phyloP scores from a whole-genome alignment of 2,888 invertebrate species.

The Pseudeuparius sepicola region DNA sequence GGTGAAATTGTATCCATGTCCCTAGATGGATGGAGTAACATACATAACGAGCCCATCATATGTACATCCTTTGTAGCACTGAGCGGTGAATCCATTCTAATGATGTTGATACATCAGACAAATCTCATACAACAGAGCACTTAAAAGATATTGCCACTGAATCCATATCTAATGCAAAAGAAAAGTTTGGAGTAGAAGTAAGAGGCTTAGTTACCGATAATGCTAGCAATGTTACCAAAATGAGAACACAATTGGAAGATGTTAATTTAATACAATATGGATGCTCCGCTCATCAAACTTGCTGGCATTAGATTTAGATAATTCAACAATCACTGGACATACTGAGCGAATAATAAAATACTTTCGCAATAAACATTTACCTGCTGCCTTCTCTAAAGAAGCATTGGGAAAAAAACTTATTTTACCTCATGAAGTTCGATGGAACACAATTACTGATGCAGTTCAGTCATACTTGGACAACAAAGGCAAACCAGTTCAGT shows the following conservation, averaged over 20 bases:
- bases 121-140: slow-evolving; percentile 17
- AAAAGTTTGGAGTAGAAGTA: slow-evolving; percentile 9
- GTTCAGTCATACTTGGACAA: too few species aligned
- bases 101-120: too few species aligned
- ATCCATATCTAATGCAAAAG: slow-evolving; percentile 7
- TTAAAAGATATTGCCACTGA: slow-evolving; percentile 8
- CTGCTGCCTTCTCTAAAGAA: slow-evolving; percentile 19
- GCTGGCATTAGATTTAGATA: slow-evolving; percentile 7
- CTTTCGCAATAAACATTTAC: slow-evolving; percentile 21
- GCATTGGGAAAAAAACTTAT: slow-evolving; percentile 19
- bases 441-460: slow-evolving; percentile 19
- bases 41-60: slow-evolving; percentile 19
- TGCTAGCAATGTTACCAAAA: slow-evolving; percentile 8
- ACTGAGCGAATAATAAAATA: slow-evolving; percentile 18
- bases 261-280: slow-evolving; percentile 4
- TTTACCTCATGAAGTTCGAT: slow-evolving; percentile 19
- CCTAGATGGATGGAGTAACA: slow-evolving; percentile 21
- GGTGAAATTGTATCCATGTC: slow-evolving; percentile 13
- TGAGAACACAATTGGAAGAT: slow-evolving; percentile 7
- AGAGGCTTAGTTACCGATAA: slow-evolving; percentile 11
- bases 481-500: too few species aligned
- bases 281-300: slow-evolving; percentile 6
- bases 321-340: slow-evolving; percentile 1
- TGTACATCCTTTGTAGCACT: slow-evolving; percentile 11
- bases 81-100: slow-evolving; percentile 8